Evolutionary conservation across 2,888 invertebrate species (phyloP).

Genomic region (Anthrax anthrax): DNA sequence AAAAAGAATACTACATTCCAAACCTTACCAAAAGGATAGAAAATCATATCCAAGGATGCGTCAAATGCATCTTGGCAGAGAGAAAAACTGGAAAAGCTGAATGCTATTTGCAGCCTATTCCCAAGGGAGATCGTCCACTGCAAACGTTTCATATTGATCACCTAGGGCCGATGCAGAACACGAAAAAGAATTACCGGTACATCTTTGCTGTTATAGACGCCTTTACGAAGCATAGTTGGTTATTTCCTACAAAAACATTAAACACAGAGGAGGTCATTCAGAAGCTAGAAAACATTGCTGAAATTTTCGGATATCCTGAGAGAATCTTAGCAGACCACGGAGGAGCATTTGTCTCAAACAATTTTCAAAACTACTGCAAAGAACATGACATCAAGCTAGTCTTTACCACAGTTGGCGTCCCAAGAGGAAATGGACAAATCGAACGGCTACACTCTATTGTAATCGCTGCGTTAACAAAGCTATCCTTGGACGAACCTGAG

Average conservation of each 20-base stretch:
- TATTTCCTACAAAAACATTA: too few species aligned
- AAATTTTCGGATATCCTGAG: too few species aligned
- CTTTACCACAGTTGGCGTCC: slow-evolving; percentile 16
- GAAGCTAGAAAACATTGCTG: too few species aligned
- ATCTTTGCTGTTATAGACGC: too few species aligned
- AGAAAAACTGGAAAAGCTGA: slow-evolving; percentile 21
- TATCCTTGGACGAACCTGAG: neutral
- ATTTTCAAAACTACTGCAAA: slow-evolving; percentile 20
- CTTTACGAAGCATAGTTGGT: too few species aligned
- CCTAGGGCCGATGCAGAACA: too few species aligned
- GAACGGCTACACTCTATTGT: slow-evolving; percentile 13
- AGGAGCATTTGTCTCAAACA: slow-evolving; percentile 22
- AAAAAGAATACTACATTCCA: slow-evolving; percentile 5
- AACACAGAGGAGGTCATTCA: slow-evolving; percentile 10
- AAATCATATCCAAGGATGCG: slow-evolving; percentile 4
- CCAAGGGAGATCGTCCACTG: slow-evolving; percentile 15
- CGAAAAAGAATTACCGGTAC: too few species aligned
- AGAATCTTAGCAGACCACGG: too few species aligned
- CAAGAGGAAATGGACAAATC: slow-evolving; percentile 24
- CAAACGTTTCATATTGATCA: too few species aligned
- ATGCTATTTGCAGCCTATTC: slow-evolving; percentile 20
- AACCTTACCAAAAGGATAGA: slow-evolving; percentile 2
- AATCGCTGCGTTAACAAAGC: slow-evolving; percentile 9
- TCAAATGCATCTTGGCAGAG: slow-evolving; percentile 9
- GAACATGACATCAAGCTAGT: slow-evolving; percentile 19